A percentile compares a stretch with the other conserved stretches of the same genome.
phyloP scores from a whole-genome alignment of 2,888 invertebrate species.

The Drosophila nr. perissopoda region DNA sequence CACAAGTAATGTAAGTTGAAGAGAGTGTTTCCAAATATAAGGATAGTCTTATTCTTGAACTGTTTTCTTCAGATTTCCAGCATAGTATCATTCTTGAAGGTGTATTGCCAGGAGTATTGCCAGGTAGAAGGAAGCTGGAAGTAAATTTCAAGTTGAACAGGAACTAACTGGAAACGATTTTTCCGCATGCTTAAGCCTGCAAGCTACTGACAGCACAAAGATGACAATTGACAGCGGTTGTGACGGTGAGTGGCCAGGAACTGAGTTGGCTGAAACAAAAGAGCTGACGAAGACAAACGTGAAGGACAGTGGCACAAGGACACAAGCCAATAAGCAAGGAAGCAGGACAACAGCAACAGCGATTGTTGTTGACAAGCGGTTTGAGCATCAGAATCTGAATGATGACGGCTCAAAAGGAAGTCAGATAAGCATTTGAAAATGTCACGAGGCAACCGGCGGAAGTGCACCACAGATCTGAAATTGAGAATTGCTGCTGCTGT shows the following conservation, averaged over 20 bases:
- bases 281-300: constrained; percentile 23
- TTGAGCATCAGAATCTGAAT: neutral
- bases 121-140: neutral
- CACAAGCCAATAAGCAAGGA: neutral
- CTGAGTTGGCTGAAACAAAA: constrained; percentile 49
- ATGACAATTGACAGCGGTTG: constrained; percentile 69
- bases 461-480: constrained; percentile 41
- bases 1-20: neutral
- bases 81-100: neutral
- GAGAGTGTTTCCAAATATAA: neutral
- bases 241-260: constrained; percentile 31
- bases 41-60: neutral
- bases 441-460: constrained; percentile 48
- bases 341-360: neutral
- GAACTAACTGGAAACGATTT: constrained; percentile 78
- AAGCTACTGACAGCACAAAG: constrained; percentile 45
- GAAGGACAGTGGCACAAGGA: constrained; percentile 2
- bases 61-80: neutral
- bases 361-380: neutral
- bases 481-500: neutral
- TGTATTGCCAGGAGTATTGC: neutral
- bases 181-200: constrained; percentile 72
- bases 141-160: constrained; percentile 34
- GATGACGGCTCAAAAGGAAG: constrained; percentile 58
- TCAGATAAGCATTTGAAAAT: constrained; percentile 73